Base-by-base conservation (phyloP, 2,797 vertebrate genomes). In the Arctocebus calabarensis region DNA sequence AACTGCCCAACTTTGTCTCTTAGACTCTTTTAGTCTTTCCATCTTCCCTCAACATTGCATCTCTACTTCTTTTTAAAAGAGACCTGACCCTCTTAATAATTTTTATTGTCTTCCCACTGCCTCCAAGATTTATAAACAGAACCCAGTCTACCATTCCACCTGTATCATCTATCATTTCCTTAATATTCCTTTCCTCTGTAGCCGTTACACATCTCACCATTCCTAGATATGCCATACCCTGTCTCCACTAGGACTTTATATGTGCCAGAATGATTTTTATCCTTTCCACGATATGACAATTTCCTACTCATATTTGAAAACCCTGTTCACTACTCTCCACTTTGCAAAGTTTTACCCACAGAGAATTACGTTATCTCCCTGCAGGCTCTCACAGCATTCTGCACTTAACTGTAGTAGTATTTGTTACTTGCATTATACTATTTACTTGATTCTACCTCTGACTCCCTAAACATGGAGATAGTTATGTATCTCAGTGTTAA, bases 261-360 rank as follows among this genome's bases (percentile, higher is more conserved):
- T 19, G 59, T 22, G 29, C 64, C 59, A 55, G 19, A 43, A 86
- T 61, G 34, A 13, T 74, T 90, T 82, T 84, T 70, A 16, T 84
- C 66, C 55, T 74, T 96, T 86, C 89, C 55, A 90, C 29, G 59
- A 9, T 45, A 75, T 37, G 22, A 81, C 19, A 34, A 66, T 40
- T 64, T 82, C 43, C 61, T 92, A 77, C 7, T 68, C 62, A 88
- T 55, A 85, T 37, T 81, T 95, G 55, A 81, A 92, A 95, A 79
- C 16, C 11, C 62, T 61, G 22, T 77, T 85, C 64, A 93, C 1
- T 79, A n/a, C 12, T 40, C 77, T 91, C 64, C 93, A 27, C 55
- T 93, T 88, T 85, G n/a, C 20, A 79, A 94, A 85, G 57, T 43
- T 75, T 94, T 88, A 77, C 55, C 40, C 43, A 88, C 32, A 71